A percentile compares a stretch with the other conserved stretches of the same genome.
Evolutionary conservation across 2,113 vertebrate genomes (phyloP).

Genomic region (Oryzias celebensis): DNA sequence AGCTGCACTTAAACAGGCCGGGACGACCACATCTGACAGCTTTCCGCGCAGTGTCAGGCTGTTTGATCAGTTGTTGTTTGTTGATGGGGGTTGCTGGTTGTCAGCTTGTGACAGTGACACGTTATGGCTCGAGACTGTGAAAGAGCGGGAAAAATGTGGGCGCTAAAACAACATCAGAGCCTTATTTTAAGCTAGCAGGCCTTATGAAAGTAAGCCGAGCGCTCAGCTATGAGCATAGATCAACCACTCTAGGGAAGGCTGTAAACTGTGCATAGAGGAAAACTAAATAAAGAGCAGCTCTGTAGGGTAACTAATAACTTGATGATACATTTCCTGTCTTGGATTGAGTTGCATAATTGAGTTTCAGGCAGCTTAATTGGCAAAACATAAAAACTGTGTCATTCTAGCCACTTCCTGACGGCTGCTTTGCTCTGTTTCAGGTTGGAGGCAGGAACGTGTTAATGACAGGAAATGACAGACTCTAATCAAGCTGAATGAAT

Average conservation of each 20-base stretch:
- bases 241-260: slow-evolving; percentile 14
- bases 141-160: slow-evolving; percentile 2
- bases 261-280: slow-evolving; percentile 10
- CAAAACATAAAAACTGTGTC: slow-evolving; percentile 53
- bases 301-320: slow-evolving; percentile 27
- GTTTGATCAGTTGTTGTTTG: slow-evolving; percentile 22
- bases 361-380: slow-evolving; percentile 45
- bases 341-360: slow-evolving; percentile 37
- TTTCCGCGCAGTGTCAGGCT: slow-evolving; percentile 5
- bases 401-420: slow-evolving; percentile 63
- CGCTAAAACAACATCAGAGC: background rate
- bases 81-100: slow-evolving; percentile 14
- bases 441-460: slow-evolving; percentile 57
- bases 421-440: slow-evolving; percentile 46
- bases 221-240: background rate
- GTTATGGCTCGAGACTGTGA: slow-evolving; percentile 8
- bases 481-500: slow-evolving; percentile 71
- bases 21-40: slow-evolving; percentile 14
- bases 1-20: slow-evolving; percentile 5
- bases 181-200: background rate
- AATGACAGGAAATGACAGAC: slow-evolving; percentile 74
- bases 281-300: slow-evolving; percentile 38
- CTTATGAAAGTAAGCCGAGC: background rate
- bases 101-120: slow-evolving; percentile 8
- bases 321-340: slow-evolving; percentile 45